Evolutionary conservation across 2,888 invertebrate genomes (phyloP).

Genomic region (Archips crataeganus): DNA sequence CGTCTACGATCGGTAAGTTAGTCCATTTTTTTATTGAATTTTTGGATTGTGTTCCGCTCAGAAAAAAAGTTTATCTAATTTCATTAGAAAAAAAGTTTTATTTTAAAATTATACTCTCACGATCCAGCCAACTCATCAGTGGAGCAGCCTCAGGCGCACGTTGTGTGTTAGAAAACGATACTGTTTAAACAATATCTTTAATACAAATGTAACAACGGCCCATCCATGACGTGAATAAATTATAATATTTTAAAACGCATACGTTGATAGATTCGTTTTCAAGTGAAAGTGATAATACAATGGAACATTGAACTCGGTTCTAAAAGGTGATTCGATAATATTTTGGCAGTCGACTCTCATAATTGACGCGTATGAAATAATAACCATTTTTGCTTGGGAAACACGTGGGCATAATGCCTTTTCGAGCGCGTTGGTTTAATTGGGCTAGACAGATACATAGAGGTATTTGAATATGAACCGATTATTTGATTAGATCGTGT

Average conservation of each 20-base stretch:
- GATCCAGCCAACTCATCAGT: background rate
- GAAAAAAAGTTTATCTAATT: too few species aligned
- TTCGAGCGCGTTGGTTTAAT: background rate
- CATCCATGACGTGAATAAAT: constrained; percentile 41
- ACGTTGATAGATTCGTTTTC: constrained; percentile 45
- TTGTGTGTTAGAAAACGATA: constrained; percentile 6
- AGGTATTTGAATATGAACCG: constrained; percentile 12
- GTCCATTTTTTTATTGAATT: background rate
- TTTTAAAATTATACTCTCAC: background rate
- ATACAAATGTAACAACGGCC: constrained; percentile 9
- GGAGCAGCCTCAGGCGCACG: background rate
- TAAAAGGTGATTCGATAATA: background rate
- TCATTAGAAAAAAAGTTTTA: too few species aligned
- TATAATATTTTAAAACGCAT: constrained; percentile 36
- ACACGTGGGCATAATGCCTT: background rate
- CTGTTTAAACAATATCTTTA: background rate
- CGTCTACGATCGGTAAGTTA: too few species aligned
- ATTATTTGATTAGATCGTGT: constrained; percentile 23
- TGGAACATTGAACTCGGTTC: constrained; percentile 39
- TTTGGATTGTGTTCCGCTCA: too few species aligned
- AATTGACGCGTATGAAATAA: background rate
- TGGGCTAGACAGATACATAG: constrained; percentile 10
- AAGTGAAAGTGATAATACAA: constrained; percentile 54
- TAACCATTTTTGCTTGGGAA: background rate
- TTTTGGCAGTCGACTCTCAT: background rate